phyloP scores from a whole-genome alignment of 1,140 invertebrate genomes.

The Saccostrea cuccullata region DNA sequence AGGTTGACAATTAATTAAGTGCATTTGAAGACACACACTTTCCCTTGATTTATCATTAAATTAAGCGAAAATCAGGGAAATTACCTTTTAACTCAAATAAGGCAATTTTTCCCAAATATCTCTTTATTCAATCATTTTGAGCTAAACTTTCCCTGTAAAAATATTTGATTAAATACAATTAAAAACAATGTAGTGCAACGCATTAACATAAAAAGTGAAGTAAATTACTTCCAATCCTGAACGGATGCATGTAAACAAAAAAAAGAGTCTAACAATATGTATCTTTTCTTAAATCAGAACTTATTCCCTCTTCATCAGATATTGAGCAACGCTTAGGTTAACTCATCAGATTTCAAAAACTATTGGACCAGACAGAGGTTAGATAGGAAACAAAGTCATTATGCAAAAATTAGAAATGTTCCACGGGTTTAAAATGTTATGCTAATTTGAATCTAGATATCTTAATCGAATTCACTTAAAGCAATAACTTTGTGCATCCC shows the following conservation, averaged over 20 bases:
- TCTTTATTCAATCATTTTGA: too few species aligned
- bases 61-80: slow-evolving; percentile 11
- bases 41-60: not conserved
- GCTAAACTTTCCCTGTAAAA: too few species aligned
- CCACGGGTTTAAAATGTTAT: slow-evolving; percentile 7
- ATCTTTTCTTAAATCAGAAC: not conserved
- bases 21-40: slow-evolving; percentile 30
- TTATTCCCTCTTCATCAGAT: slow-evolving; percentile 15
- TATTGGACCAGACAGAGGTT: not conserved
- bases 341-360: not conserved
- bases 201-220: not conserved
- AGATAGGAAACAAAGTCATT: not conserved
- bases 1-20: slow-evolving; percentile 30
- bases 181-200: not conserved
- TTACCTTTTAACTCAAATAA: not conserved
- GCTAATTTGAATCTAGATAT: slow-evolving; percentile 2
- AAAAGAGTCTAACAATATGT: not conserved
- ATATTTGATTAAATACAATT: too few species aligned
- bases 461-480: slow-evolving; percentile 30
- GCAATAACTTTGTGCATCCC: slow-evolving; percentile 3
- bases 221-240: not conserved
- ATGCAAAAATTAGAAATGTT: slow-evolving; percentile 7
- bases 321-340: not conserved
- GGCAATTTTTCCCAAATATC: not conserved
- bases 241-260: not conserved